phyloP scores from a whole-genome alignment of 2,113 vertebrate genomes.

The Catharus minimus region DNA sequence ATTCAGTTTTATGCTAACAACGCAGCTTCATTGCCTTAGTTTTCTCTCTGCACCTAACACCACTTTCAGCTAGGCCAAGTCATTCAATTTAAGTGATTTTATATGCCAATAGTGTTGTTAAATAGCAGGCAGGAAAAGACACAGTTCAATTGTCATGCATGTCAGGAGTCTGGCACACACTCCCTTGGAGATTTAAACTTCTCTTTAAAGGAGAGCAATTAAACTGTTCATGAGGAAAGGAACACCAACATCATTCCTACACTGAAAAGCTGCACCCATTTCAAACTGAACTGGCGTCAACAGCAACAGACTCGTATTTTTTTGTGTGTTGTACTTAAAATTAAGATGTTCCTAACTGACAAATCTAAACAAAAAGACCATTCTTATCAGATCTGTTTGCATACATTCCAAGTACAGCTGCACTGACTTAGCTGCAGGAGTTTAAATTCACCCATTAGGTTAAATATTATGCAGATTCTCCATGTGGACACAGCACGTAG shows the following conservation, averaged over 20 bases:
- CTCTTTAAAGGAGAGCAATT: slow-evolving; percentile 44
- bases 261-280: background rate
- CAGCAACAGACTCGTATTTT: background rate
- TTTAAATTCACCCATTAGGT: background rate
- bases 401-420: slow-evolving; percentile 18
- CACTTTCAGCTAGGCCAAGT: background rate
- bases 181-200: slow-evolving; percentile 51
- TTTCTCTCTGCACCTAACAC: slow-evolving; percentile 5
- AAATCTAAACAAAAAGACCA: slow-evolving; percentile 1
- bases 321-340: background rate
- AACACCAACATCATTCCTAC: background rate
- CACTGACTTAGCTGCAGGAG: background rate
- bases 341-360: slow-evolving; percentile 9
- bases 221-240: slow-evolving; percentile 1
- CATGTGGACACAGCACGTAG: background rate
- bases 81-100: slow-evolving; percentile 4
- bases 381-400: background rate
- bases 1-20: background rate
- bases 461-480: slow-evolving; percentile 5
- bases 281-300: background rate
- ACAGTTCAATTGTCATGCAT: slow-evolving; percentile 58
- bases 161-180: slow-evolving; percentile 40
- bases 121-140: slow-evolving; percentile 35
- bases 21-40: background rate
- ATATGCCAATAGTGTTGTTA: slow-evolving; percentile 42